Conservation (phyloP, 2,797 vertebrate genomes). For the Dromococcyx pavoninus region DNA sequence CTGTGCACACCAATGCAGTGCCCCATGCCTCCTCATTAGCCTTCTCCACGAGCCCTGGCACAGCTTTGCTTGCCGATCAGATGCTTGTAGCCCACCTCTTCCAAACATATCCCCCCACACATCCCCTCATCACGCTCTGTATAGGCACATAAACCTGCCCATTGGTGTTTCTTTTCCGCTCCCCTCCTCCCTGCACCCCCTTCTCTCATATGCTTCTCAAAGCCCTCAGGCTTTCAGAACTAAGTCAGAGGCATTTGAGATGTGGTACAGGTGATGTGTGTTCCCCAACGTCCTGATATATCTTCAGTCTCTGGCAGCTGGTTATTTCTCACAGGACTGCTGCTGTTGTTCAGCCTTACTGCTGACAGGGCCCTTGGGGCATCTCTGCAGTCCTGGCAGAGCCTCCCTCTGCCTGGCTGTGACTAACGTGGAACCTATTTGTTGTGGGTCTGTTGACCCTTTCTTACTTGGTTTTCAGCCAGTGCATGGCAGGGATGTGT, state of each 20-base stretch:
- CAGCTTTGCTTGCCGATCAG: background rate
- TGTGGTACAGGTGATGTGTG: constrained; percentile 21
- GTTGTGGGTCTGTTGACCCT: background rate
- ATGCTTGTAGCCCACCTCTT: background rate
- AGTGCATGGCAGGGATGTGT: background rate
- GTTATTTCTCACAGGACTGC: constrained; percentile 34
- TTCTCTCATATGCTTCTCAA: background rate
- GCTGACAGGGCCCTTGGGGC: background rate
- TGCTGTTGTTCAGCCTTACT: background rate
- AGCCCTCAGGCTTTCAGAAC: background rate
- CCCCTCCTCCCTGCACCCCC: background rate
- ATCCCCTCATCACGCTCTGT: background rate
- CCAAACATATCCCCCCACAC: background rate
- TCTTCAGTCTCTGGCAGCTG: constrained; percentile 36
- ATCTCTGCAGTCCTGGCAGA: background rate
- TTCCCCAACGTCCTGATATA: background rate
- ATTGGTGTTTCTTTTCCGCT: background rate
- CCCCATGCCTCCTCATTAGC: background rate
- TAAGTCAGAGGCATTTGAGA: background rate
- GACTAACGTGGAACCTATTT: background rate
- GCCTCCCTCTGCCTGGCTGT: background rate
- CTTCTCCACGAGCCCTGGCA: background rate
- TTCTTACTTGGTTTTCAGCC: background rate
- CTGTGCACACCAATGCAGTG: background rate
- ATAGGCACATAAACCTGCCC: background rate